Evolutionary conservation across 2,888 invertebrate genomes (phyloP), one percentile per base, ranked within the genome.

Genomic region (Pseudeuparius sepicola): DNA sequence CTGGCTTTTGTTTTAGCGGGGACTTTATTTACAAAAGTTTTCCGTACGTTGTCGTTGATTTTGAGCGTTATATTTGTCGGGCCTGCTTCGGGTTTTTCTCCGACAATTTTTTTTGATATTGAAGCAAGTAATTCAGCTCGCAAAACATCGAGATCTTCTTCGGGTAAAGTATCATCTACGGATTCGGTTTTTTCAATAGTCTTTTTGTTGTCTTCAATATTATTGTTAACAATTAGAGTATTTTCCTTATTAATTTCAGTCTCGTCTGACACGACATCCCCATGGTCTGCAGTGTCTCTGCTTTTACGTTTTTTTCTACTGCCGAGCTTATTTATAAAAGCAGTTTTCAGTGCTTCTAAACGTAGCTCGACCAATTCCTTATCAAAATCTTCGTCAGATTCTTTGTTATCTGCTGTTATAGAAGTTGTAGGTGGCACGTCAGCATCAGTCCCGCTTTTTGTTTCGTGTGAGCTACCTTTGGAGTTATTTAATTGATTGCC

Each of bases 341-440:
- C 74, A n/a, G 79, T 78, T 46, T 70, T 72, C n/a, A 79, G 58
- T 34, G 78, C 79, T 43, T 73, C 76, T 45, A 75, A 57, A 44
- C 79, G 63, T 29, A 79, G 57, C 46, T 76, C 67, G 32, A 70
- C 60, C 40, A 75, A 71, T 49, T 78, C 77, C 52, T 67, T 70
- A 43, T 75, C 74, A 13, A 29, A 27, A 14, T 46, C 45, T 17
- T 45, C 41, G n/a, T 37, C 34, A 20, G 39, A 33, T 23, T 36
- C 31, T 26, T 42, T 43, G 29, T 24, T 13, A 14, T 39, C 38
- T 11, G 29, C 26, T 23, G 24, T 32, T 24, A 24, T 32, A 6
- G 24, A 14, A 33, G 13, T 26, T 7, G 3, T 7, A 28, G 14
- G 15, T 11, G 31, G 30, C 24, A 34, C 24, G 12, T 36, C 17